A percentile compares a stretch with the other conserved stretches of the same genome.
phyloP scores from a whole-genome alignment of 2,113 vertebrate genomes.

The Passer montanus region DNA sequence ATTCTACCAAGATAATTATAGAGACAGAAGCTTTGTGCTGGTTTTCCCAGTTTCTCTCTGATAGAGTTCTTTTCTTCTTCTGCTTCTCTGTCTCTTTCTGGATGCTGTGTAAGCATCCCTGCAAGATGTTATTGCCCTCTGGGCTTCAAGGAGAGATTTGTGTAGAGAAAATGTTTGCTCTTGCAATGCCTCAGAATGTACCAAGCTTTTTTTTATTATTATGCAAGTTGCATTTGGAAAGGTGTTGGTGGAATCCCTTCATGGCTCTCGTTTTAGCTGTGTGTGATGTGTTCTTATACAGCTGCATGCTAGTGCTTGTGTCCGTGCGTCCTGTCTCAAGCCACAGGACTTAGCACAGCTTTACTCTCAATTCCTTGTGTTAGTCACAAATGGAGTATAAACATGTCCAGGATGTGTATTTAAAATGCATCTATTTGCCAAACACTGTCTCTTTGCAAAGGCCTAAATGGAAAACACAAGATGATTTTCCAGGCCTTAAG shows the following conservation, averaged over 20 bases:
- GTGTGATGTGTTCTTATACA: background rate
- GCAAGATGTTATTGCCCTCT: background rate
- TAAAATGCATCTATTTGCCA: background rate
- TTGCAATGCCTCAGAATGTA: background rate
- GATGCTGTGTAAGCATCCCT: background rate
- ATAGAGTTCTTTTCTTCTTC: background rate
- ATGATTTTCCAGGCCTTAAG: background rate
- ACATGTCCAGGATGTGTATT: conserved; percentile 27
- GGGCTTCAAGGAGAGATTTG: background rate
- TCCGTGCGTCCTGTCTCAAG: background rate
- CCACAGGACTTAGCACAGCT: background rate
- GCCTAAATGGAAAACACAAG: background rate
- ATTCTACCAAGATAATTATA: background rate
- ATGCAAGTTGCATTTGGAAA: background rate
- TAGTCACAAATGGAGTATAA: background rate
- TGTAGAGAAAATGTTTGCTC: background rate
- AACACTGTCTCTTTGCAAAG: background rate
- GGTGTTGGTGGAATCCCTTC: background rate
- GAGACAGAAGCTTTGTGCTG: background rate
- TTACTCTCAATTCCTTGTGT: background rate
- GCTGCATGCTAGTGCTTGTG: rapidly evolving
- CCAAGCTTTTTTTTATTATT: background rate
- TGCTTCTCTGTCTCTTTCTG: background rate
- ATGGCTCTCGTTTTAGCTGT: background rate
- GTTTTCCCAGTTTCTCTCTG: background rate